A percentile compares a stretch with the other conserved stretches of the same genome.
Conservation (phyloP, 2,888 invertebrate genomes). For the Tachina grossa region DNA sequence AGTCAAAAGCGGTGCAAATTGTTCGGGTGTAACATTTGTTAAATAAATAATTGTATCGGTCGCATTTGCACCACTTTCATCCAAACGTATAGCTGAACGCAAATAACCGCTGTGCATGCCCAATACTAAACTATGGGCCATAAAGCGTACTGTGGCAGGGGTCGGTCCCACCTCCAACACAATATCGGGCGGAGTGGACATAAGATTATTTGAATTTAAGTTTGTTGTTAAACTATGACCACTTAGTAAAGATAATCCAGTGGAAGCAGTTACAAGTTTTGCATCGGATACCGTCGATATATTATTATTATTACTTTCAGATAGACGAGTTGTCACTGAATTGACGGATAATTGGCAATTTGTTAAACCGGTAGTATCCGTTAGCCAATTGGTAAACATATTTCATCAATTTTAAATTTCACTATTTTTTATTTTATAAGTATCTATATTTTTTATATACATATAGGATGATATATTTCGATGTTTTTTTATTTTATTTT, state of each 20-base stretch:
- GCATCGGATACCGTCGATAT: not conserved
- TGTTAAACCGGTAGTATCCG: slow-evolving; percentile 75
- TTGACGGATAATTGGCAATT: slow-evolving; percentile 16
- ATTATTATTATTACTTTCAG: slow-evolving; percentile 31
- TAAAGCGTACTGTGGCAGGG: slow-evolving; percentile 86
- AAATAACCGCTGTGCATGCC: slow-evolving; percentile 89
- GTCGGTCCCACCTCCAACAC: slow-evolving; percentile 86
- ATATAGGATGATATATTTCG: not conserved
- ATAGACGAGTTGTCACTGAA: slow-evolving; percentile 20
- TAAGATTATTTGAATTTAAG: slow-evolving; percentile 65
- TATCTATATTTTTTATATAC: not conserved
- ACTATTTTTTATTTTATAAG: slow-evolving; percentile 1
- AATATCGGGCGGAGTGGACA: slow-evolving; percentile 85
- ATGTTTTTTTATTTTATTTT: not conserved
- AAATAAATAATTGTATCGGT: slow-evolving; percentile 82
- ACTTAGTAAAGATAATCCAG: slow-evolving; percentile 48
- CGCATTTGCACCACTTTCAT: slow-evolving; percentile 75
- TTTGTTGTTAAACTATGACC: slow-evolving; percentile 44
- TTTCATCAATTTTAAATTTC: slow-evolving; percentile 33
- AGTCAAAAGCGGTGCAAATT: slow-evolving; percentile 87
- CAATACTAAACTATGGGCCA: slow-evolving; percentile 87
- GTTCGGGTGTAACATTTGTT: slow-evolving; percentile 85
- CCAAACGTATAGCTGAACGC: slow-evolving; percentile 85
- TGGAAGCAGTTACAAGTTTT: not conserved
- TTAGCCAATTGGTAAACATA: slow-evolving; percentile 83